Base-by-base conservation (phyloP, 2,888 invertebrate species). In the Andrena fulva region DNA sequence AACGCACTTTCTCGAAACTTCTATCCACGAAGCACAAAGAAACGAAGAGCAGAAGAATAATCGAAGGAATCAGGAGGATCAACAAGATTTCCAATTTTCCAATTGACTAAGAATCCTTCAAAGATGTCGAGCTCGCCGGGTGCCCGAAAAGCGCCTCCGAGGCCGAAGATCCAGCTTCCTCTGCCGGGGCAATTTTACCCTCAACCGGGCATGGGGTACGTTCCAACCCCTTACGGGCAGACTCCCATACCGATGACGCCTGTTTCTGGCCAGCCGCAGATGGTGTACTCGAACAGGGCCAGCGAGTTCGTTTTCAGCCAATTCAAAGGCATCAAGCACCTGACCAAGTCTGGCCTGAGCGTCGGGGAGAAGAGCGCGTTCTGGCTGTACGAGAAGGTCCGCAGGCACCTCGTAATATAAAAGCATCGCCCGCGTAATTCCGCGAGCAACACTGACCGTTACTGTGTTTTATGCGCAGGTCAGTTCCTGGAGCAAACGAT, bases 291-390 rank as follows among this genome's bases (percentile, higher is more conserved):
- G 0, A 96, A 95, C 84, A 97, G 96, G 85, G 96, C 97, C 0
- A 97, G 97, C 0, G 96, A 96, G 85, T 97, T 97, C 89, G 96
- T 97, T 95, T 97, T 97, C 91, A 96, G 97, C 87, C 97, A 97
- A 91, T 97, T 97, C 88, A 96, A 96, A 88, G 97, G 97, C 0
- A 96, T 97, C 89, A 96, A 96, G 90, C 96, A 97, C 93, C 96
- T 97, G 92, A 97, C 97, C 0, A 97, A 97, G 91, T 96, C 97
- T 75, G 98, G 98, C 31, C 94, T 98, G 85, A 97, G 97, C 94
- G 96, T 96, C 52, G 98, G 98, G 80, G 98, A 98, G 94, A 97
- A 97, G 92, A 95, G 96, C 80, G 97, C 97, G 0, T 97, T 96
- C 89, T 97, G 97, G 96, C 94, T 97, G 82, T 97, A 97, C 92